Percentiles rank a stretch among this genome's conserved stretches.
phyloP scores from a whole-genome alignment of 2,888 invertebrate genomes.

The Spodoptera exigua region DNA sequence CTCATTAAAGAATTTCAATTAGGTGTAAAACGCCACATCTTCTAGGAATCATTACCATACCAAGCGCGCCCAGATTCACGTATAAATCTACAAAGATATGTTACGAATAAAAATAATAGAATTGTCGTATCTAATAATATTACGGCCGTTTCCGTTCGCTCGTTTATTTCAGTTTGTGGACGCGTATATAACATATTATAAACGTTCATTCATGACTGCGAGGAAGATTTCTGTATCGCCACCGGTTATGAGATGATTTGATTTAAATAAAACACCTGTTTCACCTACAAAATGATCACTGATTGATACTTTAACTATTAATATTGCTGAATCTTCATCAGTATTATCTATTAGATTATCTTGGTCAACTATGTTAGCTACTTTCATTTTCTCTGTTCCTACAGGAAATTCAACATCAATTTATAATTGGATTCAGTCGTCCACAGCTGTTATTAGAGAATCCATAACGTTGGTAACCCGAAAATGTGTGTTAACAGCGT shows the following conservation, averaged over 20 bases:
- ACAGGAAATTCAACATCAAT: constrained; percentile 29
- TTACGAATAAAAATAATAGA: constrained; percentile 90
- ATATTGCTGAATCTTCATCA: not conserved
- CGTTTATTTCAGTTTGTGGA: constrained; percentile 86
- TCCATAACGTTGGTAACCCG: constrained; percentile 31
- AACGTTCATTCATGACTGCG: constrained; percentile 78
- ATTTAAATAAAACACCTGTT: constrained; percentile 5
- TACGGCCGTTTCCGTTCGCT: constrained; percentile 87
- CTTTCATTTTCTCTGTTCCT: constrained; percentile 27
- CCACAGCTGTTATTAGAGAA: constrained; percentile 37
- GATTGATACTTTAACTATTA: not conserved
- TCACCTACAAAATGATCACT: constrained; percentile 5
- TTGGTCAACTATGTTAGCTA: constrained; percentile 15
- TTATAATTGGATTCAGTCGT: constrained; percentile 32
- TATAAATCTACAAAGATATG: constrained; percentile 86
- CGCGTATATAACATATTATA: constrained; percentile 84
- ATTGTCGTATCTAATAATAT: constrained; percentile 89
- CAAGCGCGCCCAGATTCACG: constrained; percentile 82
- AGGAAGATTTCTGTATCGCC: constrained; percentile 52
- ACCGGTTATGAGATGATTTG: constrained; percentile 31
- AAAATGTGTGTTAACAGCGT: constrained; percentile 49
- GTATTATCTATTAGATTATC: constrained; percentile 11
- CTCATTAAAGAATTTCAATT: constrained; percentile 75
- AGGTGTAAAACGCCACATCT: constrained; percentile 74
- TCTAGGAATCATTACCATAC: constrained; percentile 79